Conservation (phyloP, 2,113 vertebrate genomes). For the Hydrochoerus hydrochaeris region DNA sequence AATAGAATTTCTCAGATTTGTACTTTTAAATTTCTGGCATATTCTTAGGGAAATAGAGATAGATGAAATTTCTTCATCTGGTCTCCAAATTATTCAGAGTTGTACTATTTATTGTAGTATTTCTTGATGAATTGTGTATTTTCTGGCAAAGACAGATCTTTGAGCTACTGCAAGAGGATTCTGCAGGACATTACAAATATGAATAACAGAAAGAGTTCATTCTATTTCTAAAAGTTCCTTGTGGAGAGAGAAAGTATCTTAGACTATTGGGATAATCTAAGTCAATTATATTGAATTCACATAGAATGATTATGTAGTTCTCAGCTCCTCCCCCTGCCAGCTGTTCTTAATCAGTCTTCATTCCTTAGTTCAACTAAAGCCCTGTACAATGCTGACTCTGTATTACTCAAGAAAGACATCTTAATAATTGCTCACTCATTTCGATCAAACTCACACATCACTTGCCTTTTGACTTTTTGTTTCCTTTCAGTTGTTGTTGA, state of each 20-base stretch:
- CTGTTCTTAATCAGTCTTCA: constrained; percentile 76
- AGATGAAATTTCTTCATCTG: background rate
- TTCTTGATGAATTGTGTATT: constrained; percentile 44
- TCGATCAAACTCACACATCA: constrained; percentile 37
- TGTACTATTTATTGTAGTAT: background rate
- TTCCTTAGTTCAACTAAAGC: constrained; percentile 70
- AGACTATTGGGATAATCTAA: constrained; percentile 68
- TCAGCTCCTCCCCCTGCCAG: constrained; percentile 60
- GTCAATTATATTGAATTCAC: constrained; percentile 77
- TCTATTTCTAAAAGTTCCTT: constrained; percentile 68
- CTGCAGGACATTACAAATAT: constrained; percentile 54
- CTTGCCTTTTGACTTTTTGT: constrained; percentile 42
- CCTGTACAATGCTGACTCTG: constrained; percentile 67
- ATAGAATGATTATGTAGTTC: constrained; percentile 61
- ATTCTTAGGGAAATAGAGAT: background rate
- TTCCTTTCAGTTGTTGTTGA: constrained; percentile 54
- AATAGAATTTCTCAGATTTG: background rate
- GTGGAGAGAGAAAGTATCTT: constrained; percentile 50
- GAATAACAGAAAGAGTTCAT: constrained; percentile 64
- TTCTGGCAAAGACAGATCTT: constrained; percentile 37
- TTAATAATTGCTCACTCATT: constrained; percentile 75
- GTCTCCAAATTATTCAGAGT: constrained; percentile 43
- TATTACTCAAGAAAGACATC: constrained; percentile 56
- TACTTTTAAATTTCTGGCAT: constrained; percentile 26
- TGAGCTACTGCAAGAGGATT: constrained; percentile 39